Evolutionary conservation across 2,888 invertebrate genomes (phyloP), one percentile per base, ranked within the genome.

Genomic region (Artemia sinica): DNA sequence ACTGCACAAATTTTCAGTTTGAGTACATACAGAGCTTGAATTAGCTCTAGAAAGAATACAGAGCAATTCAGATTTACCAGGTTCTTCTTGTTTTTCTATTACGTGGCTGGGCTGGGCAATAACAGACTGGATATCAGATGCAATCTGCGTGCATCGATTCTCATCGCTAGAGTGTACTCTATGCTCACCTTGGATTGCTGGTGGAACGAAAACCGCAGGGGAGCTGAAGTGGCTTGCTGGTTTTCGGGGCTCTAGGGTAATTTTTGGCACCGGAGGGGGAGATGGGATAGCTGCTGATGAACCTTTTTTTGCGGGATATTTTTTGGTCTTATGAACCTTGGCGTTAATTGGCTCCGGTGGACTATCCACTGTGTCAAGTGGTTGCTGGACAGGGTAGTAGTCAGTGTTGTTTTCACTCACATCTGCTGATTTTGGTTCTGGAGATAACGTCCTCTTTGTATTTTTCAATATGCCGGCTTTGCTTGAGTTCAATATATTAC

Each of bases 201-300:
- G 14, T 18, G 58, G 58, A 58, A 14, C 58, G 2, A 58, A 58
- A 14, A 58, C 58, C 8, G n/a, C 10, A 1, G 58, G 58, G n/a
- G 58, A n/a, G 58, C 58, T 58, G 10, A 58, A 58, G 18, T 58
- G 58, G 18, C 58, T 58, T 18, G 58, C 58, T 18, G 58, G 58
- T 18, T 58, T 58, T 10, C 58, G 58, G 11, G 58, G 14, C n/a
- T n/a, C 58, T 8, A n/a, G 14, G 58, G 58, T n/a, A 58, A 28
- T 28, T 28, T 58, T 58, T 18, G 58, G 58, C 58, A 58, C 10
- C 8, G 58, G 58, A 58, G 58, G 58, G 58, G 58, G 58, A n/a
- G 58, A 10, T n/a, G 58, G 58, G 8, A 58, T 18, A 18, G 10
- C 14, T 9, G 8, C 8, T 18, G 8, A n/a, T 58, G 58, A 58